phyloP scores from a whole-genome alignment of 2,113 vertebrate genomes.

The Heterochromis multidens region DNA sequence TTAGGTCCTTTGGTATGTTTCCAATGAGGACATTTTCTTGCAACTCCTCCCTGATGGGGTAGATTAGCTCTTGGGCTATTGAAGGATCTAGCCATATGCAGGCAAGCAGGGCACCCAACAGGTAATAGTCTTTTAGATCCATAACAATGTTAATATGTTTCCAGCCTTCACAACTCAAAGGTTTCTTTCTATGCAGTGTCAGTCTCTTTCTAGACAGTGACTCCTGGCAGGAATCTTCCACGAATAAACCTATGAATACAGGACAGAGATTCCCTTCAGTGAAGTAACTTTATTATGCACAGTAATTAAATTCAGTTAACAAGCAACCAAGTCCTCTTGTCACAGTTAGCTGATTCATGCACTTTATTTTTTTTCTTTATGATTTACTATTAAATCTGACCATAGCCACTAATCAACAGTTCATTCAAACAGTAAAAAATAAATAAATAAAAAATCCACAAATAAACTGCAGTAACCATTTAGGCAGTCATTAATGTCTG shows the following conservation, averaged over 20 bases:
- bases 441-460: not conserved
- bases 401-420: not conserved
- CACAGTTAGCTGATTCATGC: not conserved
- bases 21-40: constrained; percentile 98
- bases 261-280: constrained; percentile 70
- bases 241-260: constrained; percentile 86
- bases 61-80: constrained; percentile 98
- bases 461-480: constrained; percentile 53
- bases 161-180: constrained; percentile 61
- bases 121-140: constrained; percentile 99
- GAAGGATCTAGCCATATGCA: constrained; percentile 96
- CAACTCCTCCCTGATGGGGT: constrained; percentile 97
- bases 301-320: constrained; percentile 8
- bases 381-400: not conserved
- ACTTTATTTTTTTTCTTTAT: not conserved
- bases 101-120: constrained; percentile 92
- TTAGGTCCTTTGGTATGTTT: constrained; percentile 99
- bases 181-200: constrained; percentile 76
- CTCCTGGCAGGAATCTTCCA: constrained; percentile 82
- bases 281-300: constrained; percentile 27
- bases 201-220: constrained; percentile 80
- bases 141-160: constrained; percentile 85
- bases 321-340: not conserved
- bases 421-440: not conserved
- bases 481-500: constrained; percentile 42